phyloP scores from a whole-genome alignment of 2,888 invertebrate genomes.

The Xanthostigma xanthostigma region DNA sequence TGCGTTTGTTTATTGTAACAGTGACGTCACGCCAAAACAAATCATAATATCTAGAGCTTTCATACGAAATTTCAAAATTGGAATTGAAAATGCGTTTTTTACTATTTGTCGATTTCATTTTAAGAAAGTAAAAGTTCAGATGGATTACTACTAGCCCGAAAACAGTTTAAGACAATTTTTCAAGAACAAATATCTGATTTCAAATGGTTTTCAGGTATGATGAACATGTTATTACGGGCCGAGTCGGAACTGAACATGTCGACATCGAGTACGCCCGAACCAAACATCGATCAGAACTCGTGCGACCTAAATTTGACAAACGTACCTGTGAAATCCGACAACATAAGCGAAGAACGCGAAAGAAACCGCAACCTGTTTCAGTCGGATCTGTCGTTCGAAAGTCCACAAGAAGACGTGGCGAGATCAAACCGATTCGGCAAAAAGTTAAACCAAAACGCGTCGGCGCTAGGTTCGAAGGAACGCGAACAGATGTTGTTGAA shows the following conservation, averaged over 20 bases:
- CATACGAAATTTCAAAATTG: neutral
- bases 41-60: too few relatives aligned
- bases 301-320: neutral
- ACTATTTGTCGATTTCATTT: neutral
- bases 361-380: conserved; percentile 4
- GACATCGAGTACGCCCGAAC: neutral
- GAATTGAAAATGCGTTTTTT: too few relatives aligned
- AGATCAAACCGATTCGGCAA: conserved; percentile 2
- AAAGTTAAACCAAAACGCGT: conserved; percentile 1
- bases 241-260: conserved; percentile 1
- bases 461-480: conserved; percentile 30
- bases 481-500: conserved; percentile 37
- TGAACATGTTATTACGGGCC: neutral
- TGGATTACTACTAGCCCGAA: too few relatives aligned
- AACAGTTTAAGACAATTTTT: too few relatives aligned
- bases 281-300: neutral
- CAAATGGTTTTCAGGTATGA: neutral
- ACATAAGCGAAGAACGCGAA: neutral
- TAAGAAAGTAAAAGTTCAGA: neutral
- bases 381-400: neutral
- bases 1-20: too few relatives aligned
- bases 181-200: neutral
- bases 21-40: too few relatives aligned
- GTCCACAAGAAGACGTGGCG: neutral
- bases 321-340: neutral